Conservation (phyloP, 2,888 invertebrate genomes). For the Leucophenga maculata region DNA sequence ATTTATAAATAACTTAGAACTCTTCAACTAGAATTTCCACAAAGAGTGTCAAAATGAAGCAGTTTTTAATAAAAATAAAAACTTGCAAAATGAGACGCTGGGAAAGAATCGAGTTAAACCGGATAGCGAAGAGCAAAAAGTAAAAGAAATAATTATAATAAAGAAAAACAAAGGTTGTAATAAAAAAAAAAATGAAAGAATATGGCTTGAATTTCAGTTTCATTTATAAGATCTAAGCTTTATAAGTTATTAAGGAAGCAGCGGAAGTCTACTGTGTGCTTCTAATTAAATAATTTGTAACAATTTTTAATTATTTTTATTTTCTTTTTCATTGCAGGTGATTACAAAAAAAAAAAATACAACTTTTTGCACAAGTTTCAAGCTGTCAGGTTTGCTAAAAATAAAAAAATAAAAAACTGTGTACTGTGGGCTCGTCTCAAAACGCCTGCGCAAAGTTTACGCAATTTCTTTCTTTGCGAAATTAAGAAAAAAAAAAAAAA, state of each 20-base stretch:
- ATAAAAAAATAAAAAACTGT: slow-evolving; percentile 19
- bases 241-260: background rate
- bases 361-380: slow-evolving; percentile 23
- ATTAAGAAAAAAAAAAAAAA: slow-evolving; percentile 35
- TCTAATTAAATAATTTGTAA: slow-evolving; percentile 14
- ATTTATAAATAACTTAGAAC: slow-evolving; percentile 20
- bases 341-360: slow-evolving; percentile 33
- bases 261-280: slow-evolving; percentile 51
- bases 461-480: slow-evolving; percentile 52
- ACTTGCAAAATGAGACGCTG: background rate
- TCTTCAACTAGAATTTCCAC: background rate
- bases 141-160: background rate
- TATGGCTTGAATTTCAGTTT: background rate
- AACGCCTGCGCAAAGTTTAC: slow-evolving; percentile 39
- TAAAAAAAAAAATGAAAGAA: background rate
- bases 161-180: background rate
- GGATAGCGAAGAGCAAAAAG: background rate
- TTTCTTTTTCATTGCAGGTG: slow-evolving; percentile 50
- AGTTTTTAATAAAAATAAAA: background rate
- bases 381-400: slow-evolving; percentile 9
- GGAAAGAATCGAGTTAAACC: background rate
- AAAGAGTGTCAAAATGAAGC: background rate
- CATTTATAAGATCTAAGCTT: background rate
- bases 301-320: slow-evolving; percentile 4
- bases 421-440: slow-evolving; percentile 11